Percentiles rank a stretch among this genome's conserved stretches.
These are phyloP conservation scores for Acrobasis consociella DNA, from an alignment of 2,888 invertebrate genomes.

Conservation along the genomic window DNA sequence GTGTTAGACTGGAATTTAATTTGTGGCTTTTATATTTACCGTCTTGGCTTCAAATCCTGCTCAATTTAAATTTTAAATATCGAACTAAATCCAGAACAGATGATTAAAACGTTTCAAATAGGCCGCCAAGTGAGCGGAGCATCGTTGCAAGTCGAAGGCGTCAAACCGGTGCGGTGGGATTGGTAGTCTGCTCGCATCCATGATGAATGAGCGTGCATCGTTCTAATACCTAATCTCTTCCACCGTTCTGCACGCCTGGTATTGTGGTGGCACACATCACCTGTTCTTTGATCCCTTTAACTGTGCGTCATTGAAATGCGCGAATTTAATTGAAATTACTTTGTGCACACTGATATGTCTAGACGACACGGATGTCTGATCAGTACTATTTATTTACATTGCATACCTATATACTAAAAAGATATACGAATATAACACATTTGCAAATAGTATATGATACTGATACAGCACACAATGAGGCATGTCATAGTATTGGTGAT, in stretches of 20 bases:
- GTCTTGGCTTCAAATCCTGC: too few relatives aligned
- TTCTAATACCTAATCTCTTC: conserved; percentile 41
- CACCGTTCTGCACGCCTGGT: conserved; percentile 51
- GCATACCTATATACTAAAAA: not conserved
- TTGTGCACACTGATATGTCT: not conserved
- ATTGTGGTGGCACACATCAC: conserved; percentile 52
- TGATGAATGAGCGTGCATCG: conserved; percentile 40
- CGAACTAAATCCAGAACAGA: not conserved
- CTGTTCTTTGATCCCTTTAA: conserved; percentile 52
- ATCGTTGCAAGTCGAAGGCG: conserved; percentile 22
- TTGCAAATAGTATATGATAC: not conserved
- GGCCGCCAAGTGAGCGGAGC: conserved; percentile 14
- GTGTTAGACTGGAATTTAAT: too few relatives aligned
- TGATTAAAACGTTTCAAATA: conserved; percentile 10
- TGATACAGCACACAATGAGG: conserved; percentile 12
- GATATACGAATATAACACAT: not conserved
- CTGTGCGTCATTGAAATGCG: conserved; percentile 9
- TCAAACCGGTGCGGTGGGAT: conserved; percentile 27
- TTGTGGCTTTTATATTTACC: not conserved
- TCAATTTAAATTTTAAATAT: not conserved
- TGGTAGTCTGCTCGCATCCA: conserved; percentile 29
- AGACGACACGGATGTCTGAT: not conserved
- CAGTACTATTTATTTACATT: not conserved
- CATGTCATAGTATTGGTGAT: conserved; percentile 3
- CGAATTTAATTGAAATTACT: not conserved